Percentiles rank a stretch among this genome's conserved stretches.
Evolutionary conservation across 1,140 invertebrate species (phyloP).

Genomic region (Cyrtorhinus lividipennis): DNA sequence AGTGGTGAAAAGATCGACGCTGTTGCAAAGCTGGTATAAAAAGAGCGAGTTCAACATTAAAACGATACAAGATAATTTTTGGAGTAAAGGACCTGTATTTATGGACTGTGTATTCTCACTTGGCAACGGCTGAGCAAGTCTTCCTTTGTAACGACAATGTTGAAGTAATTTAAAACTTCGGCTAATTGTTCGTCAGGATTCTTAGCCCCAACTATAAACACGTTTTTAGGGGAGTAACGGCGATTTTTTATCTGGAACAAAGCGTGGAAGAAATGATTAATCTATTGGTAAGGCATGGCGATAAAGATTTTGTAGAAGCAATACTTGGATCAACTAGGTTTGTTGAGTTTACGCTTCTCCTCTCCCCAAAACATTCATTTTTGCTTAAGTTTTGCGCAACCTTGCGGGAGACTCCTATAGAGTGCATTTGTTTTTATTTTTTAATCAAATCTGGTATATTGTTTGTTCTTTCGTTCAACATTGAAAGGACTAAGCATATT

Average conservation of each 20-base stretch:
- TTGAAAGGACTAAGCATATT: neutral
- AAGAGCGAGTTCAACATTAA: neutral
- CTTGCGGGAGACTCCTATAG: neutral
- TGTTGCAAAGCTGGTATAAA: neutral
- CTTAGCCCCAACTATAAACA: slow-evolving; percentile 34
- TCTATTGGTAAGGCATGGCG: neutral
- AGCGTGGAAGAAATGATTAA: neutral
- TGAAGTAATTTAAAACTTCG: slow-evolving; percentile 45
- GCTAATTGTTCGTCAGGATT: slow-evolving; percentile 39
- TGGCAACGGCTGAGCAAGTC: slow-evolving; percentile 53
- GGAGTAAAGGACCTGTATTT: no score
- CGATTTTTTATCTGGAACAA: neutral
- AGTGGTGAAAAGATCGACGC: neutral
- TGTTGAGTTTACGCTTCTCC: no score
- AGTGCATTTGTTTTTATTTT: slow-evolving; percentile 29
- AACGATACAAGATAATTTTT: no score
- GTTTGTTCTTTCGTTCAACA: no score
- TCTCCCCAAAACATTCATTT: no score
- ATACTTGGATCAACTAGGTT: no score
- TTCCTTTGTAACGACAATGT: slow-evolving; percentile 38
- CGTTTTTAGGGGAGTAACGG: slow-evolving; percentile 29
- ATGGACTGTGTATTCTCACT: no score
- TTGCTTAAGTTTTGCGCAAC: neutral
- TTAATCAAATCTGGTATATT: no score
- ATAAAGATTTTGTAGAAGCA: slow-evolving; percentile 5